Conservation (phyloP, 2,888 invertebrate genomes). For the Elgonia sp. region DNA sequence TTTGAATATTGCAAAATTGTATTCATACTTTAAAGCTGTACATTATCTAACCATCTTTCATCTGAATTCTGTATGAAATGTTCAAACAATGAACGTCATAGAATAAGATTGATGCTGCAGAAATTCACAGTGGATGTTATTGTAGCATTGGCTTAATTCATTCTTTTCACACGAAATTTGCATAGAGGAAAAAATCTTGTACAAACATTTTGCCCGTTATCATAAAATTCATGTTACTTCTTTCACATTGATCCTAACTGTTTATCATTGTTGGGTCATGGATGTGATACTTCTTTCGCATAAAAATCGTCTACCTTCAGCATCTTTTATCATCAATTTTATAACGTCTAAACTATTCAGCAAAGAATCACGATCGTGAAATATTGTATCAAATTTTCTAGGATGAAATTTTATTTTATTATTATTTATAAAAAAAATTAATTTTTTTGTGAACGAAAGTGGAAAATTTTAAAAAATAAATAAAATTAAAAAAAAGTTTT, state of each 20-base stretch:
- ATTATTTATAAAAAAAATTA: not conserved
- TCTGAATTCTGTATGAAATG: not conserved
- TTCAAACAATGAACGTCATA: constrained; percentile 9
- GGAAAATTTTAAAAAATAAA: too few relatives aligned
- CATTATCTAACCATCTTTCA: too few relatives aligned
- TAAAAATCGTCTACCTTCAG: constrained; percentile 3
- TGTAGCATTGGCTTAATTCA: constrained; percentile 22
- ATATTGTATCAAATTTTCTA: not conserved
- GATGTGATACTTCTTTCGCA: constrained; percentile 9
- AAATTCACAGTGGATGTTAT: constrained; percentile 9
- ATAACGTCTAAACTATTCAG: constrained; percentile 18
- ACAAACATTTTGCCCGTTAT: constrained; percentile 15
- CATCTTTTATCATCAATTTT: constrained; percentile 22
- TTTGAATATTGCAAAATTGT: too few relatives aligned
- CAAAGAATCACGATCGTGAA: not conserved
- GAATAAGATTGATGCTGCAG: constrained; percentile 17
- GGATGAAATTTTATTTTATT: not conserved
- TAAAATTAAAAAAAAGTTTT: too few relatives aligned
- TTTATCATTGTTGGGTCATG: constrained; percentile 21
- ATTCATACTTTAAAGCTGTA: too few relatives aligned
- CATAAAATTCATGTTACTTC: constrained; percentile 31
- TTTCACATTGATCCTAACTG: constrained; percentile 32
- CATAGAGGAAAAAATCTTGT: constrained; percentile 35
- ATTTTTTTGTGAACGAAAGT: too few relatives aligned
- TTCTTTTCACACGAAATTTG: constrained; percentile 32